Evolutionary conservation across 2,797 vertebrate species (phyloP).

Genomic region (Sylvia borin): DNA sequence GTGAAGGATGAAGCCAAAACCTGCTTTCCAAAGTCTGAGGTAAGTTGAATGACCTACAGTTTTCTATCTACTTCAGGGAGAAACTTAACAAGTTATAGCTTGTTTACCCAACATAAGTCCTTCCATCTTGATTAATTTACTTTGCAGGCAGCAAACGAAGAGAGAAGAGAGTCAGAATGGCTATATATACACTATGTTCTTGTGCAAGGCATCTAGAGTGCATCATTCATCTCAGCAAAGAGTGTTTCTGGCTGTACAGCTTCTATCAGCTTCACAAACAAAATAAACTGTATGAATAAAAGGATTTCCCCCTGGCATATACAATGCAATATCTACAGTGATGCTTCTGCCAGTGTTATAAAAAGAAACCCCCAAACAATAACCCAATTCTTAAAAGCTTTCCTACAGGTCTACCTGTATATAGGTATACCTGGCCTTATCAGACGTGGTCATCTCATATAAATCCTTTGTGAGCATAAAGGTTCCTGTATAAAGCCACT

Average conservation of each 20-base stretch:
- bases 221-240: not conserved
- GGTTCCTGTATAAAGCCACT: not conserved
- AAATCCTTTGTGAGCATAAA: not conserved
- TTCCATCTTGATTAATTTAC: not conserved
- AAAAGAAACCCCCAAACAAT: not conserved
- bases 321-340: not conserved
- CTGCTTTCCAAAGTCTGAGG: not conserved
- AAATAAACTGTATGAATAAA: slow-evolving; percentile 4
- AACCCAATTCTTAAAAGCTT: not conserved
- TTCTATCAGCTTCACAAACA: not conserved
- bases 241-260: not conserved
- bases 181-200: not conserved
- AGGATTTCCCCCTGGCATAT: not conserved
- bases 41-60: not conserved
- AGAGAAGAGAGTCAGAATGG: not conserved
- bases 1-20: not conserved
- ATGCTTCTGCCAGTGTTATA: not conserved
- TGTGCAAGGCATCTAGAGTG: not conserved
- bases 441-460: not conserved
- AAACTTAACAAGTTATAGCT: not conserved
- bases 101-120: not conserved
- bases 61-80: not conserved
- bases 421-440: not conserved
- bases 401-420: not conserved
- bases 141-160: not conserved